Evolutionary conservation across 2,888 invertebrate genomes (phyloP), one percentile per base, ranked within the genome.

Genomic region (Taenaris catops): DNA sequence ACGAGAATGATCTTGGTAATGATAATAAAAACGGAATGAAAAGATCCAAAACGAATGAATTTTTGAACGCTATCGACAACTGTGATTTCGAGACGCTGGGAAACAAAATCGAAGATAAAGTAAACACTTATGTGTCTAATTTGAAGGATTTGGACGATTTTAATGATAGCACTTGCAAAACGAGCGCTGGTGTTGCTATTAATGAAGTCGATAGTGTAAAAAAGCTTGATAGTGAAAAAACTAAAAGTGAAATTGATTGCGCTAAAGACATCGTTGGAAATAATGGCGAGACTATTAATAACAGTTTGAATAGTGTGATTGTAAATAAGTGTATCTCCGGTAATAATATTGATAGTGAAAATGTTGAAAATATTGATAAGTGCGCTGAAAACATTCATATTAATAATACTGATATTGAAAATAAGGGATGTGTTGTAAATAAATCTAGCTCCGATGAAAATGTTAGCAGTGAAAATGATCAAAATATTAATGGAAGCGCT

Each of bases 41-140:
- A 20, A 27, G 12, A 27, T 53, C 54, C 0, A 64, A 64, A 54
- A 70, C 45, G 45, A 63, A 40, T 46, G 71, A 74, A 34, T 63
- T 89, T 57, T 53, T 88, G 1, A 62, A 65, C 0, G 83, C 78
- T 19, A 67, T 90, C 21, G 88, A 90, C 0, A 66, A 72, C 19
- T 81, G 89, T 40, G 88, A 90, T 58, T 90, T 90, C 44, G 59
- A 59, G 3, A 58, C 70, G 1, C 48, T 90, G 3, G 71, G 87
- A 0, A 65, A 88, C 12, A 78, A 68, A 38, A 66, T 90, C 0
- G 87, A 89, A 48, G 79, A 84, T 23, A 78, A 63, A 48, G 78
- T 84, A 1, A 72, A 83, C 11, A 61, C 57, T 4, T 55, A 60
- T 3, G 61, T 66, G 23, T 54, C 62, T 1, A 72, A 83, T 54